Conservation (phyloP, 2,113 vertebrate genomes). For the Mus pahari region DNA sequence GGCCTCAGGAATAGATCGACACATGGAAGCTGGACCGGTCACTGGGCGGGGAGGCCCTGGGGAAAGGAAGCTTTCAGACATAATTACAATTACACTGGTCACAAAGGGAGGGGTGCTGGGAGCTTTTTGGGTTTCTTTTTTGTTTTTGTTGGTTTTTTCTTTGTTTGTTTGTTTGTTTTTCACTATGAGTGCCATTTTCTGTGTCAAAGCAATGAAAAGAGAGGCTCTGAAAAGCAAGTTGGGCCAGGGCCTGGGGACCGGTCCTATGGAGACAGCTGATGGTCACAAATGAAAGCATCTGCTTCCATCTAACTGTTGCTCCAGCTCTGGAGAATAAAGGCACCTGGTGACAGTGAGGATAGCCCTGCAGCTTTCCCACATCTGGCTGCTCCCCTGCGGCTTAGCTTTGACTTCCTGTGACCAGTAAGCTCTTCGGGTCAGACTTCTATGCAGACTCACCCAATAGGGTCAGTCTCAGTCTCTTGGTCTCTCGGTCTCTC, state of each 20-base stretch:
- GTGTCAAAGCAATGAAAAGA: neutral
- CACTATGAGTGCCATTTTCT: slow-evolving; percentile 23
- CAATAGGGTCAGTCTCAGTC: neutral
- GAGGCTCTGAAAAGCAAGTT: neutral
- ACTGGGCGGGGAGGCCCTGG: neutral
- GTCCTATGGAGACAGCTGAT: neutral
- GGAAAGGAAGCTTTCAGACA: slow-evolving; percentile 53
- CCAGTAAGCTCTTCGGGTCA: neutral
- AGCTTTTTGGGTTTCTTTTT: neutral
- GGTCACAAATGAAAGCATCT: neutral
- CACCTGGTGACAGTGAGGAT: neutral
- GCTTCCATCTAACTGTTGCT: neutral
- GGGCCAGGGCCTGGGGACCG: neutral
- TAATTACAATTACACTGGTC: slow-evolving; percentile 13
- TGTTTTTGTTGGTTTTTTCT: too few species aligned
- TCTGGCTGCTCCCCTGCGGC: neutral
- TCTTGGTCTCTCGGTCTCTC: too few species aligned
- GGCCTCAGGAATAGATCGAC: neutral
- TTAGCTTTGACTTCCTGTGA: neutral
- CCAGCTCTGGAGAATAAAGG: neutral
- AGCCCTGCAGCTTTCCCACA: neutral
- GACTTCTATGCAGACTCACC: neutral
- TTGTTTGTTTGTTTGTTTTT: neutral
- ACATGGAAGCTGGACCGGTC: neutral
- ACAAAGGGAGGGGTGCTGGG: neutral